Evolutionary conservation across 1,140 invertebrate genomes (phyloP).

Genomic region (Heliconius himera): DNA sequence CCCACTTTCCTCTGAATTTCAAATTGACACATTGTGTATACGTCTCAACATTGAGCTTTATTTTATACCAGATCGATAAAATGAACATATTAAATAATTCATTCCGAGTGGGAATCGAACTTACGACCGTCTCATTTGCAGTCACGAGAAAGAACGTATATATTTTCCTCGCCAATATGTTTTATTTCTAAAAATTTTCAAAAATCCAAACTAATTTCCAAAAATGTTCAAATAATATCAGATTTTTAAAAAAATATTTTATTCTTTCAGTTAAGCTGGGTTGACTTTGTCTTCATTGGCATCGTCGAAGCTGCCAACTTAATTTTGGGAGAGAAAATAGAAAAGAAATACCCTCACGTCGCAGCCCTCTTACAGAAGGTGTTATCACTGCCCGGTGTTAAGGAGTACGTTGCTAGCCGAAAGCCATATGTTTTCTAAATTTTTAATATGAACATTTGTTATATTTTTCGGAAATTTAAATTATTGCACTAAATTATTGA

Average conservation of each 20-base stretch:
- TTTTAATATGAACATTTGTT: not conserved
- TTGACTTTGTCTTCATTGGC: conserved; percentile 70
- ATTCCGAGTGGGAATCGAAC: too few relatives aligned
- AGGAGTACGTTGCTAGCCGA: conserved; percentile 62
- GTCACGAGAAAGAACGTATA: too few relatives aligned
- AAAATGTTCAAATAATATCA: not conserved
- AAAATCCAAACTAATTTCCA: not conserved
- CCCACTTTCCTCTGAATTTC: too few relatives aligned
- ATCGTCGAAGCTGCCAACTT: conserved; percentile 61
- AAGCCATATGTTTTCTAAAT: conserved; percentile 47
- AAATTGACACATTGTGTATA: too few relatives aligned
- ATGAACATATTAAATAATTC: too few relatives aligned
- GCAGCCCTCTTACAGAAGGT: conserved; percentile 57
- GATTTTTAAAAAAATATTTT: conserved; percentile 4
- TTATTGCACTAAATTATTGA: conserved; percentile 2
- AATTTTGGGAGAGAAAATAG: conserved; percentile 55
- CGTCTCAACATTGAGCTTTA: too few relatives aligned
- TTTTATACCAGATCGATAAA: too few relatives aligned
- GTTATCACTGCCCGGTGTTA: conserved; percentile 59
- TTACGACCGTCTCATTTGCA: too few relatives aligned
- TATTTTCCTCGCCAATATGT: too few relatives aligned
- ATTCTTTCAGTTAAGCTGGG: conserved; percentile 67
- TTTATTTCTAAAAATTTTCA: too few relatives aligned
- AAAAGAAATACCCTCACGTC: conserved; percentile 65
- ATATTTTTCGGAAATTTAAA: not conserved